These are phyloP conservation scores for Alosa sapidissima DNA, from an alignment of 2,797 vertebrate genomes.

Conservation along the genomic window DNA sequence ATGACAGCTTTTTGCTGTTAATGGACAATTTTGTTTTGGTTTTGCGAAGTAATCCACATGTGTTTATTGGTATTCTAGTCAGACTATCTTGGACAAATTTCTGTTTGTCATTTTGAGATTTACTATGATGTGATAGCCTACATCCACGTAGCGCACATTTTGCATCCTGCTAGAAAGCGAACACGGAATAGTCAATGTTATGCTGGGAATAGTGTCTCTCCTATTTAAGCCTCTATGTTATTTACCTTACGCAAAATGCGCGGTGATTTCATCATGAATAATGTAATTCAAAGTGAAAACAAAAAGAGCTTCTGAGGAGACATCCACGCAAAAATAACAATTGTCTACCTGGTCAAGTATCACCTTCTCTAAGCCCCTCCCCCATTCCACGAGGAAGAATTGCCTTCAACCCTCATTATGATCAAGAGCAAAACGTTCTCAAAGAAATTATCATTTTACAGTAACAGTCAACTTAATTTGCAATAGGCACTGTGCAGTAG, in stretches of 20 bases:
- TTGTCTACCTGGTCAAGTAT: background rate
- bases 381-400: background rate
- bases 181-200: background rate
- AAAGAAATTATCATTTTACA: conserved; percentile 18
- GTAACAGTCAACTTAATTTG: conserved; percentile 38
- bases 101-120: background rate
- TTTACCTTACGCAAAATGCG: background rate
- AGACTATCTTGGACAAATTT: background rate
- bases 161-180: background rate
- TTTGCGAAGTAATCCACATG: background rate
- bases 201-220: background rate
- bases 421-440: background rate
- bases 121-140: background rate
- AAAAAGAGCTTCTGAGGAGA: background rate
- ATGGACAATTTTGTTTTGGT: background rate
- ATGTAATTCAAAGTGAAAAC: background rate
- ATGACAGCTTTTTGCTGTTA: background rate
- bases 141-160: conserved; percentile 13
- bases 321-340: background rate
- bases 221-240: too few relatives aligned
- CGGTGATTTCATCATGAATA: background rate
- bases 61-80: background rate
- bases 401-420: background rate
- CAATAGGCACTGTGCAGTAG: background rate
- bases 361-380: background rate